These are phyloP conservation scores for Adelognathus sp. DNA, from an alignment of 2,888 invertebrate species.

Conservation along the genomic window DNA sequence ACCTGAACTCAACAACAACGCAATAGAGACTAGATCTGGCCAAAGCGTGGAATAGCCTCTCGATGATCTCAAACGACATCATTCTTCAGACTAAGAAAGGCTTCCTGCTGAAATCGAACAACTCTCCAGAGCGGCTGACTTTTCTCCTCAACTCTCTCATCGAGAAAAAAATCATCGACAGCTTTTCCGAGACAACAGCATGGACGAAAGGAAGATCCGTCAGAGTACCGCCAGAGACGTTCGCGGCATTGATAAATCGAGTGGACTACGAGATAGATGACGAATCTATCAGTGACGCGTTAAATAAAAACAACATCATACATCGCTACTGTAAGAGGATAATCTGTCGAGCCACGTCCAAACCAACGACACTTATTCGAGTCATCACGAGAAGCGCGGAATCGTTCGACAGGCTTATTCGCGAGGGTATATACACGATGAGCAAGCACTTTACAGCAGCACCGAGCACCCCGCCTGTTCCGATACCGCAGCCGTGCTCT, in stretches of 20 bases:
- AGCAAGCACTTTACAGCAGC: not conserved
- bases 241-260: not conserved
- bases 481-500: not conserved
- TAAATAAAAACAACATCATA: not conserved
- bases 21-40: slow-evolving; percentile 1
- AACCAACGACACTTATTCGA: not conserved
- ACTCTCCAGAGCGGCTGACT: not conserved
- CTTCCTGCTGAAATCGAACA: slow-evolving; percentile 12
- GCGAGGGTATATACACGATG: not conserved
- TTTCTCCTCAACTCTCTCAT: not conserved
- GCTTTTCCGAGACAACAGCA: not conserved
- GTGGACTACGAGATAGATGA: not conserved
- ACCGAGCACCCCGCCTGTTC: not conserved
- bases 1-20: slow-evolving; percentile 5
- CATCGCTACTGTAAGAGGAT: not conserved
- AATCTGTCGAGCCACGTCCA: not conserved
- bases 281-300: not conserved
- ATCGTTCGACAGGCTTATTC: not conserved
- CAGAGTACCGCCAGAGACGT: slow-evolving; percentile 4
- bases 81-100: slow-evolving; percentile 16
- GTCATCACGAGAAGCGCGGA: not conserved
- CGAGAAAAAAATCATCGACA: slow-evolving; percentile 8
- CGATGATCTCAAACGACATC: not conserved
- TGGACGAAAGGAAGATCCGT: not conserved
- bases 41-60: not conserved